Evolutionary conservation across 1,140 invertebrate species (phyloP).

Genomic region (Dolichoris vasculosae): DNA sequence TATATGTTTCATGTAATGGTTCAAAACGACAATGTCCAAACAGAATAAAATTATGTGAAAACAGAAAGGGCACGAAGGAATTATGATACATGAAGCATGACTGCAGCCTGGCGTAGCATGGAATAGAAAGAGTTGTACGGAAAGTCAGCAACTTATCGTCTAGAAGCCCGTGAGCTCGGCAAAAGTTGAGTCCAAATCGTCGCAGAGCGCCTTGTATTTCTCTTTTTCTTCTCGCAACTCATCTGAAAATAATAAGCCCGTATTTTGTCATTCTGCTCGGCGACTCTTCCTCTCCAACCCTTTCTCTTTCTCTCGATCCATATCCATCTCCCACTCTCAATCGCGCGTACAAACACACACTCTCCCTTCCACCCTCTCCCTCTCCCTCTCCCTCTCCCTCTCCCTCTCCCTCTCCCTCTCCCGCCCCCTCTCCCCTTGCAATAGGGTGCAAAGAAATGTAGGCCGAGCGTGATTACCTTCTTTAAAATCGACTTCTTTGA

Average conservation of each 20-base stretch:
- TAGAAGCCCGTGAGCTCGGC: conserved; percentile 75
- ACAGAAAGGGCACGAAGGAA: background rate
- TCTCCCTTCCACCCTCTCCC: background rate
- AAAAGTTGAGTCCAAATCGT: conserved; percentile 85
- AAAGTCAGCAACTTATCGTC: conserved; percentile 38
- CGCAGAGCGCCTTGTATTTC: conserved; percentile 81
- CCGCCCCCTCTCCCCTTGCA: too few relatives aligned
- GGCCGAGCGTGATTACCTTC: conserved; percentile 63
- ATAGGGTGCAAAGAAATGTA: background rate
- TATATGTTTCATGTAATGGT: background rate
- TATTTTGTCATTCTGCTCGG: background rate
- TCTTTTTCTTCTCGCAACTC: conserved; percentile 83
- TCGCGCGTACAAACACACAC: too few relatives aligned
- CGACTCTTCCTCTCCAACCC: background rate
- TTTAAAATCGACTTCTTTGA: conserved; percentile 71
- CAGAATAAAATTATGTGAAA: conserved; percentile 12
- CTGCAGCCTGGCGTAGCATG: conserved; percentile 21
- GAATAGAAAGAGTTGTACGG: conserved; percentile 37
- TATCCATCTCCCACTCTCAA: background rate
- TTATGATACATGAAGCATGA: conserved; percentile 30
- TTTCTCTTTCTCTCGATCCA: background rate
- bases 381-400: background rate
- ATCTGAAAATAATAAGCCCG: conserved; percentile 73
- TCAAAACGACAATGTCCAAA: background rate
- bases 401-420: background rate